Evolutionary conservation across 1,140 invertebrate genomes (phyloP).

Genomic region (Papilio xuthus): DNA sequence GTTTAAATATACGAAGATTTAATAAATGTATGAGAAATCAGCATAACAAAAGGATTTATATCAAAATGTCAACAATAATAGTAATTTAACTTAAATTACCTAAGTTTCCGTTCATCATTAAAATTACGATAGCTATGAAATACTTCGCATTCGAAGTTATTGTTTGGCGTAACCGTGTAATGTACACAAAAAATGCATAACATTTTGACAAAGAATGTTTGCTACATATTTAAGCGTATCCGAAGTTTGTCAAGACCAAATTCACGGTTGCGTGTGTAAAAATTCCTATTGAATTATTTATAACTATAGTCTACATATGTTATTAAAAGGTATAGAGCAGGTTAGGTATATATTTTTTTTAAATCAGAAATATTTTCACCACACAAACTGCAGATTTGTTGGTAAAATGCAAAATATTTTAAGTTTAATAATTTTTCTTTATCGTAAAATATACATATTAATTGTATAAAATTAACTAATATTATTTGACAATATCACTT

Average conservation of each 20-base stretch:
- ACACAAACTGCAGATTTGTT: not conserved
- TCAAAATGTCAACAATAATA: not conserved
- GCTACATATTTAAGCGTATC: not conserved
- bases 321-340: not conserved
- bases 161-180: not conserved
- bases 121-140: not conserved
- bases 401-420: too few relatives aligned
- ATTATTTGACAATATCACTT: too few relatives aligned
- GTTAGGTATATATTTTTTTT: too few relatives aligned
- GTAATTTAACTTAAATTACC: not conserved
- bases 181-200: not conserved
- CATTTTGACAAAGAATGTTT: not conserved
- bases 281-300: not conserved
- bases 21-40: too few relatives aligned
- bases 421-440: too few relatives aligned
- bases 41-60: not conserved
- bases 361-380: not conserved
- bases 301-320: not conserved
- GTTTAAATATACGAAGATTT: too few relatives aligned
- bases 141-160: not conserved
- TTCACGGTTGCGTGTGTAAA: not conserved
- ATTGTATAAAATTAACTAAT: too few relatives aligned
- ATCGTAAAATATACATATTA: too few relatives aligned
- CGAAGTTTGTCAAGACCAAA: not conserved
- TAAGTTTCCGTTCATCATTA: not conserved